These are phyloP conservation scores for Nasonia vitripennis DNA, from an alignment of 1,140 invertebrate genomes.

Conservation along the genomic window DNA sequence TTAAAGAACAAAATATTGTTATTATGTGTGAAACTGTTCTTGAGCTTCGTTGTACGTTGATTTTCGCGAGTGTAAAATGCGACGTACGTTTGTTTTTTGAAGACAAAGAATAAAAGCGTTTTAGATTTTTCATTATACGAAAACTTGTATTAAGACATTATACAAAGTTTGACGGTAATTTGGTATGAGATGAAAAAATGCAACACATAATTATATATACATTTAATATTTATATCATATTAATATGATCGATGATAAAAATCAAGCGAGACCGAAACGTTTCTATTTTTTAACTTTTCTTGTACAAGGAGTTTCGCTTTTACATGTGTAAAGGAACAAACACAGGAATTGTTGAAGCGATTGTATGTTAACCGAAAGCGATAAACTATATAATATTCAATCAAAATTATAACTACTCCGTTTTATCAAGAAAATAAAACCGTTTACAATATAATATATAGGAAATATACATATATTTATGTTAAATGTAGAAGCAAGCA, in stretches of 20 bases:
- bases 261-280: neutral
- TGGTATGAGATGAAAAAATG: no score
- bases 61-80: neutral
- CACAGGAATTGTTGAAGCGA: neutral
- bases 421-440: slow-evolving; percentile 4
- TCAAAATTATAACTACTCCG: slow-evolving; percentile 12
- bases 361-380: neutral
- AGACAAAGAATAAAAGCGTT: neutral
- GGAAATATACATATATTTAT: slow-evolving; percentile 26
- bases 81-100: neutral
- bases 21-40: neutral
- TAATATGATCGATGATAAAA: neutral
- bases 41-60: neutral
- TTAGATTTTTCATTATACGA: neutral
- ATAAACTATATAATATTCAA: slow-evolving; percentile 19
- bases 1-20: slow-evolving; percentile 7
- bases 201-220: no score
- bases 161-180: no score
- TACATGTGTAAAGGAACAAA: neutral
- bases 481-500: slow-evolving; percentile 20
- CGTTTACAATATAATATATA: slow-evolving; percentile 20
- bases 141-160: neutral
- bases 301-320: neutral
- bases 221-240: no score
- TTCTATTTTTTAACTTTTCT: neutral